Conservation (phyloP, 1,140 invertebrate species). For the Pachyrhynchus sulphureomaculatus region DNA sequence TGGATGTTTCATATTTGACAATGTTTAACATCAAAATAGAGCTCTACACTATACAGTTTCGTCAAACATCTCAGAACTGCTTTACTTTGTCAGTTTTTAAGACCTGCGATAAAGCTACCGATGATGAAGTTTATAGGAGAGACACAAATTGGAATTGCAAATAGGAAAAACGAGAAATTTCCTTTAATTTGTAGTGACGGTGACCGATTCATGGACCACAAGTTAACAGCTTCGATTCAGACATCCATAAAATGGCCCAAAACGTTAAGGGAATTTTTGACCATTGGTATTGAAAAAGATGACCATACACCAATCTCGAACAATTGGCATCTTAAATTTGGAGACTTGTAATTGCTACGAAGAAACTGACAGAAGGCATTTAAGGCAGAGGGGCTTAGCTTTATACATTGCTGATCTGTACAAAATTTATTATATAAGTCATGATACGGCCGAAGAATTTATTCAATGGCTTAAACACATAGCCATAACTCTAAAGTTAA, state of each 20-base stretch:
- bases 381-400: neutral
- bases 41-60: neutral
- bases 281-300: neutral
- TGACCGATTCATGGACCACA: neutral
- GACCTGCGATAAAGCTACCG: neutral
- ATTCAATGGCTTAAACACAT: neutral
- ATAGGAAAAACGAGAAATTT: neutral
- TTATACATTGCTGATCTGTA: neutral
- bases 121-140: neutral
- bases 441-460: neutral
- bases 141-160: neutral
- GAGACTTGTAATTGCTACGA: neutral
- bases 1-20: neutral
- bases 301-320: neutral
- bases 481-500: too few relatives aligned
- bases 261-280: neutral
- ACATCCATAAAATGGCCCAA: neutral
- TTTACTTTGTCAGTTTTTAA: neutral
- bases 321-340: neutral
- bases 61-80: neutral
- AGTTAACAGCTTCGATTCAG: neutral
- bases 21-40: conserved; percentile 1
- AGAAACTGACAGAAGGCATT: neutral
- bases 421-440: neutral
- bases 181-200: neutral